Evolutionary conservation across 2,797 vertebrate species (phyloP).

Genomic region (Gorsachius magnificus): DNA sequence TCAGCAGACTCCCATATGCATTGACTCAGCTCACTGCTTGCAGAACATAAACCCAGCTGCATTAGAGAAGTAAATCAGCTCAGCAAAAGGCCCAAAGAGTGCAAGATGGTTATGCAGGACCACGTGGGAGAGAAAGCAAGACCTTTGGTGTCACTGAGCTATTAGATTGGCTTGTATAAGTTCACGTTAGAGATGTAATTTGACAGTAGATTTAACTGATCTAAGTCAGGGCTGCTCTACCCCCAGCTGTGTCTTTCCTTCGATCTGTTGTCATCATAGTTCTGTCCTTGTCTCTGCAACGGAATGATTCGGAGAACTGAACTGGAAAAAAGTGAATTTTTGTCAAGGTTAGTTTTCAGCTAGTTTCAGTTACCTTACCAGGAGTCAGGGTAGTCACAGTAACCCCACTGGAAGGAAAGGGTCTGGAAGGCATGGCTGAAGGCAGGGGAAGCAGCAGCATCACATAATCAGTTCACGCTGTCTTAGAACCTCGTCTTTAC

Average conservation of each 20-base stretch:
- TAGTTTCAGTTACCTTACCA: background rate
- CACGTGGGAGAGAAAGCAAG: background rate
- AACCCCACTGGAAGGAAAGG: background rate
- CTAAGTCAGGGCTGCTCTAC: background rate
- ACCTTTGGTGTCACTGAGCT: background rate
- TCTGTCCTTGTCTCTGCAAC: background rate
- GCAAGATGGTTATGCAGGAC: fast-evolving
- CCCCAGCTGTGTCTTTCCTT: background rate
- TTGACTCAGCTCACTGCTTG: background rate
- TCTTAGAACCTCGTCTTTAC: background rate
- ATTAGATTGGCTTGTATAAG: background rate
- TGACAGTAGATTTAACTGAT: background rate
- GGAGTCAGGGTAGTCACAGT: background rate
- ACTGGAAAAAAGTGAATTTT: background rate
- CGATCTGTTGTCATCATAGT: background rate
- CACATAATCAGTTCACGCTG: fast-evolving
- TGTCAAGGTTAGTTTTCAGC: background rate
- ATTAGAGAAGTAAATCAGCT: background rate
- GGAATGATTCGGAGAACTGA: fast-evolving
- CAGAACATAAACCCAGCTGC: background rate
- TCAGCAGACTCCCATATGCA: fast-evolving
- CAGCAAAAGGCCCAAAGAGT: background rate
- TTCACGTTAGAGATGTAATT: background rate
- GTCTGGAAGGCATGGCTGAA: background rate
- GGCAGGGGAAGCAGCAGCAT: background rate